These are phyloP conservation scores for Platalea minor DNA, from an alignment of 2,797 vertebrate species.

Conservation along the genomic window DNA sequence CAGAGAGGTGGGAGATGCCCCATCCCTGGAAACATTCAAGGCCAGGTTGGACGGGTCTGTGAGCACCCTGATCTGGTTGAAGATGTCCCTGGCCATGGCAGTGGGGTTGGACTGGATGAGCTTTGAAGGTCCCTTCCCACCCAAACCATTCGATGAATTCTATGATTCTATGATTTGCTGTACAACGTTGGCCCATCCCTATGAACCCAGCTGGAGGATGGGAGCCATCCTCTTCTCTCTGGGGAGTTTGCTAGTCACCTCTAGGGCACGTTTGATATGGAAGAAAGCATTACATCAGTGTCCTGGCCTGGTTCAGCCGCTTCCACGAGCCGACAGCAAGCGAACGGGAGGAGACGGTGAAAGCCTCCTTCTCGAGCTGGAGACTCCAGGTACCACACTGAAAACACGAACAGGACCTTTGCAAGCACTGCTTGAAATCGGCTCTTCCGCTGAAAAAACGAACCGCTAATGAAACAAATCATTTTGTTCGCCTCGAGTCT, in stretches of 20 bases:
- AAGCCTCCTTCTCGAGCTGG: background rate
- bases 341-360: background rate
- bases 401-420: background rate
- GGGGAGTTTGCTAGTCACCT: background rate
- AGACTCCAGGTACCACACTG: background rate
- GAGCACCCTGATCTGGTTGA: background rate
- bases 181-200: too few species aligned
- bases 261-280: background rate
- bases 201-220: background rate
- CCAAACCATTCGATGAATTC: background rate
- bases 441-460: background rate
- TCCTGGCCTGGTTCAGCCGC: background rate
- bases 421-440: background rate
- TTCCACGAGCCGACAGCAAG: background rate
- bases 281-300: background rate
- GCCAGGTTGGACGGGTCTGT: background rate
- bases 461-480: background rate
- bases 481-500: background rate
- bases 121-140: background rate
- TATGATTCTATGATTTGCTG: background rate
- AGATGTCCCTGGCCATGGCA: background rate
- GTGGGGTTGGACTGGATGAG: rapidly evolving
- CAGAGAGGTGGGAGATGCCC: too few species aligned
- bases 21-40: background rate
- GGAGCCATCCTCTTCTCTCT: background rate